These are phyloP conservation scores for Epirrhoe tristata DNA, from an alignment of 2,888 invertebrate species.

Conservation along the genomic window DNA sequence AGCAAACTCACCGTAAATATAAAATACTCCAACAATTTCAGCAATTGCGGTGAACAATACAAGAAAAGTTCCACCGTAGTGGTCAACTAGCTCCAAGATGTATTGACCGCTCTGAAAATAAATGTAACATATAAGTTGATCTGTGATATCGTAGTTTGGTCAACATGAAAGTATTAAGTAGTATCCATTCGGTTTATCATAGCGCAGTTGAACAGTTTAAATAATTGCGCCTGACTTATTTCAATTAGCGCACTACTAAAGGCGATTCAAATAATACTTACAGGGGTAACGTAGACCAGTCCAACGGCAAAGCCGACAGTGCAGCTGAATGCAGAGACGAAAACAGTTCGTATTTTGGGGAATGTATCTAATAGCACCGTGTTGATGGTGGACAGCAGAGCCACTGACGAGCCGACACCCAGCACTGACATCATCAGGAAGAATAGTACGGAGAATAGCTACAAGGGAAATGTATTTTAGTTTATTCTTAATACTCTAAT, in stretches of 20 bases:
- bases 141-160: too few relatives aligned
- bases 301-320: slow-evolving; percentile 87
- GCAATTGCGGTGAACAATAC: slow-evolving; percentile 87
- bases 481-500: too few relatives aligned
- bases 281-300: slow-evolving; percentile 90
- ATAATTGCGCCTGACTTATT: too few relatives aligned
- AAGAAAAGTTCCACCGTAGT: slow-evolving; percentile 91
- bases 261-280: slow-evolving; percentile 62
- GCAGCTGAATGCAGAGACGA: slow-evolving; percentile 85
- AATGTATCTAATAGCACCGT: slow-evolving; percentile 89
- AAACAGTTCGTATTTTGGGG: slow-evolving; percentile 85
- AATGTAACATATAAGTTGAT: too few relatives aligned
- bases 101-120: slow-evolving; percentile 89
- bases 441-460: slow-evolving; percentile 91
- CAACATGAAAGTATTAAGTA: too few relatives aligned
- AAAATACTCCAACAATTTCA: slow-evolving; percentile 89
- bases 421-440: slow-evolving; percentile 93
- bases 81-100: slow-evolving; percentile 89
- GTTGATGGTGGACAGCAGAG: slow-evolving; percentile 88
- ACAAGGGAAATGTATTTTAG: slow-evolving; percentile 46
- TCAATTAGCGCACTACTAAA: too few relatives aligned
- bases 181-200: too few relatives aligned
- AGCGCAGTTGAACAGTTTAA: too few relatives aligned
- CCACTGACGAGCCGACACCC: slow-evolving; percentile 91
- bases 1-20: slow-evolving; percentile 88